Evolutionary conservation across 2,888 invertebrate genomes (phyloP).

Genomic region (Marasmarcha lunaedactyla): DNA sequence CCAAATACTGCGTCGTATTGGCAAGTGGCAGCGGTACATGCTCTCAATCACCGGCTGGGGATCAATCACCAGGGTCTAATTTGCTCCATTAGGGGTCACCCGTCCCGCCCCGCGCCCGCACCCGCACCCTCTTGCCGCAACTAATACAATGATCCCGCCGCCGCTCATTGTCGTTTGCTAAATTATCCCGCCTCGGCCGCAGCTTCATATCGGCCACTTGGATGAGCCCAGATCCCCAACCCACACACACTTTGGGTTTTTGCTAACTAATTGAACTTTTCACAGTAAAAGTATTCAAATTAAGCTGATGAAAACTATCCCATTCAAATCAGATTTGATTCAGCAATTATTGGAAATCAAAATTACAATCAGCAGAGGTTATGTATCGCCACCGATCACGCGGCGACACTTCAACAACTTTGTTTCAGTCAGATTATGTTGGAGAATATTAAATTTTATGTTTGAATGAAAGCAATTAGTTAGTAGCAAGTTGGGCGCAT

Average conservation of each 20-base stretch:
- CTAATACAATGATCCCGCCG: conserved; percentile 4
- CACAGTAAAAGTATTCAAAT: not conserved
- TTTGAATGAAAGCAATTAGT: not conserved
- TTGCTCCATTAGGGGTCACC: conserved; percentile 5
- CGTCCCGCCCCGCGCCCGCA: not conserved
- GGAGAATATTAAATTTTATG: conserved; percentile 1
- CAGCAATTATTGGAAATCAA: not conserved
- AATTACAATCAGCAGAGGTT: not conserved
- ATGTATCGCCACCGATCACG: not conserved
- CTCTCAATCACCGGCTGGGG: not conserved
- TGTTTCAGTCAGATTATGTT: not conserved
- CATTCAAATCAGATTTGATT: not conserved
- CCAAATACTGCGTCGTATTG: too few species aligned
- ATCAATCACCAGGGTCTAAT: conserved; percentile 9
- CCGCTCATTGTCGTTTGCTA: conserved; percentile 8
- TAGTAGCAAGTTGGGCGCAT: not conserved
- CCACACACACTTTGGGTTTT: not conserved
- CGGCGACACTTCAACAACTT: not conserved
- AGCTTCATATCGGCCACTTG: not conserved
- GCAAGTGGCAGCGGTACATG: not conserved
- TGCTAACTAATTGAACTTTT: not conserved
- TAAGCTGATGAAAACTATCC: not conserved
- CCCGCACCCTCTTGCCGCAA: not conserved
- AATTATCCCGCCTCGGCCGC: conserved; percentile 3
- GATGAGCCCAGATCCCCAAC: not conserved